phyloP scores from a whole-genome alignment of 2,797 vertebrate species.

The Lutjanus campechanus region DNA sequence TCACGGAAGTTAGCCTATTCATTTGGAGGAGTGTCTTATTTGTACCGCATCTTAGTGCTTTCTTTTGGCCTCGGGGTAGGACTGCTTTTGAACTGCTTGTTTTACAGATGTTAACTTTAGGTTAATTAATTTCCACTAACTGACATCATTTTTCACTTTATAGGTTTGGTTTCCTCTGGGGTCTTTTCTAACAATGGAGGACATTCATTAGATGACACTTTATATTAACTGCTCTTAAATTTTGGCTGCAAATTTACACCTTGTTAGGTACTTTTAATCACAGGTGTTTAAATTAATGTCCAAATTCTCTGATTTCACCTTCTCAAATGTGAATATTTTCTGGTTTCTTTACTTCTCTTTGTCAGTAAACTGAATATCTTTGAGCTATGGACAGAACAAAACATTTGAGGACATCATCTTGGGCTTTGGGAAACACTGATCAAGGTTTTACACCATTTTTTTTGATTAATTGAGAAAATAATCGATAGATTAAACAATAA shows the following conservation, averaged over 20 bases:
- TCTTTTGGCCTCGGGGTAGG: constrained; percentile 38
- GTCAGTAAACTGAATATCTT: no score
- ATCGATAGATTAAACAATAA: no score
- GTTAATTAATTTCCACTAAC: constrained; percentile 71
- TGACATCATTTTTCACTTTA: constrained; percentile 55
- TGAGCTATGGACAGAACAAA: no score
- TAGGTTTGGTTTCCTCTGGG: constrained; percentile 29
- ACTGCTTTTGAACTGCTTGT: constrained; percentile 60
- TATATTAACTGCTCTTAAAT: constrained; percentile 26
- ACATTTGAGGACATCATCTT: no score
- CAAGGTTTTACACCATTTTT: no score
- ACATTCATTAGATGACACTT: constrained; percentile 39
- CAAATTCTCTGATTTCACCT: no score
- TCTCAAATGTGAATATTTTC: no score
- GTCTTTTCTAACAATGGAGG: constrained; percentile 16
- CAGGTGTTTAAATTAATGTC: constrained; percentile 25
- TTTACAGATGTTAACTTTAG: constrained; percentile 70
- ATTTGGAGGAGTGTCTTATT: constrained; percentile 62
- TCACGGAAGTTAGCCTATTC: constrained; percentile 58
- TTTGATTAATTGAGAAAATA: no score
- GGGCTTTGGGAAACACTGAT: no score
- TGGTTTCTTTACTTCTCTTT: no score
- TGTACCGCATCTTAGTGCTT: constrained; percentile 36
- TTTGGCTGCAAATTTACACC: constrained; percentile 12
- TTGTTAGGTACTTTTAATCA: constrained; percentile 14